Evolutionary conservation across 2,113 vertebrate species (phyloP).

Genomic region (Actenoides lindsayi): DNA sequence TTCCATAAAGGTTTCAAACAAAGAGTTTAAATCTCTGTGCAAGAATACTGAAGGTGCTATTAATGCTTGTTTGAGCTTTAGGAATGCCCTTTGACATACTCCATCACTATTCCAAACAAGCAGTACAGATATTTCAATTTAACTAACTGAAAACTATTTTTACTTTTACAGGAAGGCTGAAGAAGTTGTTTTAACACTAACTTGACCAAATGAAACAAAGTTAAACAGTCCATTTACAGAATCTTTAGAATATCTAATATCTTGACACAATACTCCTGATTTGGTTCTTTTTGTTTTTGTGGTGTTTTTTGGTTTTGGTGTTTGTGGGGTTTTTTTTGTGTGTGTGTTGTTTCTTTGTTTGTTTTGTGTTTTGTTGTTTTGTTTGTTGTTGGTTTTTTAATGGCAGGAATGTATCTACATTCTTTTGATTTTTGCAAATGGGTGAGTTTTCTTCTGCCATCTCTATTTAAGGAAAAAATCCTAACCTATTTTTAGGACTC

Average conservation of each 20-base stretch:
- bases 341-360: too few species aligned
- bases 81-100: slow-evolving; percentile 15
- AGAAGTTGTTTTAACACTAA: neutral
- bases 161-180: neutral
- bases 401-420: neutral
- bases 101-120: slow-evolving; percentile 6
- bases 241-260: neutral
- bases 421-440: slow-evolving; percentile 11
- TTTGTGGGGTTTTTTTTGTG: too few species aligned
- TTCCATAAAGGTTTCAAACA: slow-evolving; percentile 24
- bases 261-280: neutral
- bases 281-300: neutral
- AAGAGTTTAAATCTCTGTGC: neutral
- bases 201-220: neutral
- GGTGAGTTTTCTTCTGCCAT: neutral
- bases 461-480: neutral
- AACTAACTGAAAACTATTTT: neutral
- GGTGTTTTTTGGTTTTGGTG: too few species aligned
- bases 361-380: too few species aligned
- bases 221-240: neutral
- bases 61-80: slow-evolving; percentile 18
- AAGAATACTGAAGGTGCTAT: neutral
- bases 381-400: neutral
- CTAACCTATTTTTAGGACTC: neutral
- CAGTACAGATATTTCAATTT: neutral